Evolutionary conservation across 2,113 vertebrate genomes (phyloP), one percentile per base, ranked within the genome.

Genomic region (Patagioenas fasciata): DNA sequence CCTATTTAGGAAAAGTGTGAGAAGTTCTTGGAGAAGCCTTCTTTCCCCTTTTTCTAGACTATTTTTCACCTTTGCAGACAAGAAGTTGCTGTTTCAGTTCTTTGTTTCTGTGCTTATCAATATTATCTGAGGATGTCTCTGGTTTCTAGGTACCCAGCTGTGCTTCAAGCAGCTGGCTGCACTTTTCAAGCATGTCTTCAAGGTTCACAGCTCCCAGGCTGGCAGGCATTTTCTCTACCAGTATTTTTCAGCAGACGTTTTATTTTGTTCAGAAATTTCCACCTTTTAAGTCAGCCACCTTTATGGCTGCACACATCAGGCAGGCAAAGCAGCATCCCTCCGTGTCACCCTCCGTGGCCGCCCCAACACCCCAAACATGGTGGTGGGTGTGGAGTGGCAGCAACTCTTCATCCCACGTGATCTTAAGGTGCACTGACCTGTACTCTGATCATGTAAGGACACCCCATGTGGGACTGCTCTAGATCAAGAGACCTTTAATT

Each of bases 381-480:
- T 26, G 21, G 12, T n/a, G 32, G 10, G 28, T 78, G 12, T 42
- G 31, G 29, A 62, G 32, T 58, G 25, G 44, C 78, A 75, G 61
- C 31, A 24, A 24, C 26, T 88, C 65, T 83, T 91, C 34, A 60
- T 60, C 57, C 40, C 47, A 17, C 8, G 6, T 0, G 2, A 9
- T 44, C 13, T 64, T 65, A 24, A 62, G 8, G 5, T 4, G 1
- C 7, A 10, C 48, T 80, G 25, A 18, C 10, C 26, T 65, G 16
- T 48, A 26, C 8, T 5, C 31, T 57, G n/a, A 48, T 31, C 2
- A 1, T 56, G 5, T 29, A 53, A 56, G 67, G 19, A 57, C 34
- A 80, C 12, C 14, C 29, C 0, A 0, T 20, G 13, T 11, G 26
- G 7, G 48, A 56, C 11, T 0, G 0, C 2, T 74, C 18, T 72